Percentiles rank a stretch among this genome's conserved stretches.
Evolutionary conservation across 2,797 vertebrate genomes (phyloP).

Genomic region (Choloepus didactylus): DNA sequence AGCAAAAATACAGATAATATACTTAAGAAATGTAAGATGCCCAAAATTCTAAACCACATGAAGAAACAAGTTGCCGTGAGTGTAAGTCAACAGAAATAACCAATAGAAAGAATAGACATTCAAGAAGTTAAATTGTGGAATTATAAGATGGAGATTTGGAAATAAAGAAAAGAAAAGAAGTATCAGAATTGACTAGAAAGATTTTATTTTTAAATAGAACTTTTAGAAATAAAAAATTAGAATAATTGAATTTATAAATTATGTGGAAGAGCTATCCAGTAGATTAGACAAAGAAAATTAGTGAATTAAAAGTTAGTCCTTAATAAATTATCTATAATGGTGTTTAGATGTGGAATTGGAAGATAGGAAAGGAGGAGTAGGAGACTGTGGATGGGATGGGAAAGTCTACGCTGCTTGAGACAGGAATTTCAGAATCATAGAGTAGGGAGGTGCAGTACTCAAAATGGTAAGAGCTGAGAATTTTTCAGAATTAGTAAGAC

Average conservation of each 20-base stretch:
- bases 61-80: neutral
- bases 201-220: neutral
- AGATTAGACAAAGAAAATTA: constrained; percentile 39
- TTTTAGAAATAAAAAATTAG: neutral
- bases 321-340: neutral
- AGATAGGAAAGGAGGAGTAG: neutral
- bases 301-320: neutral
- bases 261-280: constrained; percentile 25
- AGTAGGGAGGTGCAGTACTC: neutral
- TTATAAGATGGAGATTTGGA: constrained; percentile 29
- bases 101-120: constrained; percentile 22
- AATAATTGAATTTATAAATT: constrained; percentile 39
- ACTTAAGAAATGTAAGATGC: neutral
- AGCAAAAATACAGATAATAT: neutral
- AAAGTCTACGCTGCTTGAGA: neutral
- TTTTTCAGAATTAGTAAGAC: neutral
- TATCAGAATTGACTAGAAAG: constrained; percentile 19
- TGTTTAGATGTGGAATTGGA: constrained; percentile 9
- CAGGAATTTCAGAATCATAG: constrained; percentile 1
- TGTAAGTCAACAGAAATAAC: constrained; percentile 35
- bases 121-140: constrained; percentile 32
- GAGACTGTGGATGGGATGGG: neutral
- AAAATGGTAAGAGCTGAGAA: neutral
- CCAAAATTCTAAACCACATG: neutral
- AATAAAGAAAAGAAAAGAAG: neutral